phyloP scores from a whole-genome alignment of 1,140 invertebrate genomes.

The Panagrolaimus sp. region DNA sequence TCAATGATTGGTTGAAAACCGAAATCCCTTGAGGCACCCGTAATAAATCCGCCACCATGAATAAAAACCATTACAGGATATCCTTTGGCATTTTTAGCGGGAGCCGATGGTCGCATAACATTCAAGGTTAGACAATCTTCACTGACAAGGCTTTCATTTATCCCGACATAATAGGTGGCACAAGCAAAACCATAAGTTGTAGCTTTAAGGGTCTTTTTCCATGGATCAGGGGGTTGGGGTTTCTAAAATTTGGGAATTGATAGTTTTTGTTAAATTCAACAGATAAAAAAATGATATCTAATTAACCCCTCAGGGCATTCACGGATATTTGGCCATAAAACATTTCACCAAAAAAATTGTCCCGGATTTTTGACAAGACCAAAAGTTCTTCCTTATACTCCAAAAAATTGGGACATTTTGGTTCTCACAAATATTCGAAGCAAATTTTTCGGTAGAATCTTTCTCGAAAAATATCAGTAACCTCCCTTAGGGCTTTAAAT shows the following conservation, averaged over 20 bases:
- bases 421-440: too few relatives aligned
- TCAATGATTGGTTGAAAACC: conserved; percentile 32
- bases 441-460: too few relatives aligned
- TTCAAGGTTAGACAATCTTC: conserved; percentile 94
- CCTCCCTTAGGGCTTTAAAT: not conserved
- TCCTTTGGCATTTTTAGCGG: not conserved
- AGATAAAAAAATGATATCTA: too few relatives aligned
- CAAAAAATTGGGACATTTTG: too few relatives aligned
- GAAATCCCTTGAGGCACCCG: conserved; percentile 12
- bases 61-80: conserved; percentile 53
- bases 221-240: conserved; percentile 7
- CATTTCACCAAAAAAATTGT: too few relatives aligned
- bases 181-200: conserved; percentile 2
- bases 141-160: conserved; percentile 60
- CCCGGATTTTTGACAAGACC: not conserved
- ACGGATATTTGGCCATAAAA: too few relatives aligned
- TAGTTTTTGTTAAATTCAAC: not conserved
- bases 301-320: too few relatives aligned
- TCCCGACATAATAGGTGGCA: not conserved
- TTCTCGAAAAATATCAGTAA: too few relatives aligned
- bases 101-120: conserved; percentile 73
- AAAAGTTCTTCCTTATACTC: not conserved
- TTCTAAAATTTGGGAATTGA: conserved; percentile 24
- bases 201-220: conserved; percentile 20
- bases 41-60: conserved; percentile 38